Evolutionary conservation across 2,797 vertebrate species (phyloP), one percentile per base, ranked within the genome.

Genomic region (Sebastes hubbsi): DNA sequence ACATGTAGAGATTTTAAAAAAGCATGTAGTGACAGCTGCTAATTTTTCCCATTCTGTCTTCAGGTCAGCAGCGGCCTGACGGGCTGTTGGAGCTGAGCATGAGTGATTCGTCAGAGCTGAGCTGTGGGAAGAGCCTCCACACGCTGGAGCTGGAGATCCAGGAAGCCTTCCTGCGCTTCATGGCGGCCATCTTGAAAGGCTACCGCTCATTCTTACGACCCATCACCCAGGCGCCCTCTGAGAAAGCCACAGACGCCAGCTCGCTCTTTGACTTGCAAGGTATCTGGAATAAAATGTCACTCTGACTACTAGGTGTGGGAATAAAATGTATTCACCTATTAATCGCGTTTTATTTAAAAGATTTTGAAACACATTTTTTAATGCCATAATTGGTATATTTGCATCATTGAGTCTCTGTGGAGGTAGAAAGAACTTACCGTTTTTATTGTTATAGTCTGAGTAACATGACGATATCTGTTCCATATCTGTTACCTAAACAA

Each of bases 261-360:
- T 99, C 99, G 18, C 97, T 99, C n/a, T 99, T 99, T 88, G 99
- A 98, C 82, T 89, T 98, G 18, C 98, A 99, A 96, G 98, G 99
- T 99, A 84, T 87, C 25, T 36, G 20, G 2, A 73, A 58, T 58
- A 12, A 18, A 46, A 38, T 11, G 22, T 59, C 65, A 11, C 38
- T 29, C 9, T 74, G 27, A 58, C 46, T 52, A 20, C 49, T 52
- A 9, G 49, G 42, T 8, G 16, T 18, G 42, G 42, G 16, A 20
- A 49, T 20, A 49, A 49, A 46, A 46, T 18, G 2, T 7, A 46
- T 46, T 46, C 42, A 46, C 42, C 42, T 49, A 49, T 20, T 49
- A 18, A 20, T 49, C 42, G 16, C 16, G 42, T 49, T 49, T 49
- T 49, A 20, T 49, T 49, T 20, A 8, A 49, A 18, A 49, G 42